Conservation (phyloP, 2,888 invertebrate genomes). For the Macrosiphum euphorbiae region DNA sequence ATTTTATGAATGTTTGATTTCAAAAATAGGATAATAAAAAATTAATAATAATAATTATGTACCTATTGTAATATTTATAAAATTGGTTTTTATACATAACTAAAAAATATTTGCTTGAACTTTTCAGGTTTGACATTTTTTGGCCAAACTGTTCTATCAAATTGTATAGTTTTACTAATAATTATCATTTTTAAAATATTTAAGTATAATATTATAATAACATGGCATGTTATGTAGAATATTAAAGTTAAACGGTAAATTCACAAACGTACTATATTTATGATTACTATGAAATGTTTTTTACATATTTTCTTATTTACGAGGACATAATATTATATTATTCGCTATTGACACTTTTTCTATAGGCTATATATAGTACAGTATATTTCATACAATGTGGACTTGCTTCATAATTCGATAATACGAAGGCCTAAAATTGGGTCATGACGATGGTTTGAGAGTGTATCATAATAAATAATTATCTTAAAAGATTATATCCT, state of each 20-base stretch:
- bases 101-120: neutral
- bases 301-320: neutral
- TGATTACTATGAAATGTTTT: neutral
- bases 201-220: neutral
- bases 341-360: neutral
- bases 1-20: neutral
- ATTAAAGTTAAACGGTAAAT: neutral
- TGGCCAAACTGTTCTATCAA: neutral
- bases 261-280: neutral
- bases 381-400: neutral
- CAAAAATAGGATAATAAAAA: neutral
- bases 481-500: neutral
- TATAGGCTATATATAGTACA: neutral
- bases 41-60: neutral
- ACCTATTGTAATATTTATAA: neutral
- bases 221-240: neutral
- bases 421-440: neutral
- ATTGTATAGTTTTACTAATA: neutral
- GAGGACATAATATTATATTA: neutral
- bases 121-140: neutral
- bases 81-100: neutral
- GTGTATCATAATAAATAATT: neutral
- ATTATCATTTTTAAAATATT: neutral
- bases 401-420: neutral
- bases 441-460: neutral